phyloP scores from a whole-genome alignment of 2,797 vertebrate genomes.

The Alfaro cultratus region DNA sequence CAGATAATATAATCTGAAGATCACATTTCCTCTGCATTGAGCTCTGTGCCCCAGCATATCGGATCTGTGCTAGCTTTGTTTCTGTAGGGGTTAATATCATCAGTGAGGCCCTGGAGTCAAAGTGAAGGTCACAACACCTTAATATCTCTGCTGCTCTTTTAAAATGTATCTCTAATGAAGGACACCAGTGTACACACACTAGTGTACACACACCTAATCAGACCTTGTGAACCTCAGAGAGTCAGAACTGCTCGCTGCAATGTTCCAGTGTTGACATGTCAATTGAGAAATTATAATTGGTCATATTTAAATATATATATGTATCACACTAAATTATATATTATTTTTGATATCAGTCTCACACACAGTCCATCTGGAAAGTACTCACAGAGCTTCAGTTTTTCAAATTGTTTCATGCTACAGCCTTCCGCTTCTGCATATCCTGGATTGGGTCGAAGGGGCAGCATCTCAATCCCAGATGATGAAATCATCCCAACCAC shows the following conservation, averaged over 20 bases:
- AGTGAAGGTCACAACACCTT: constrained; percentile 64
- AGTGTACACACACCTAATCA: constrained; percentile 43
- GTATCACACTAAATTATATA: too few relatives aligned
- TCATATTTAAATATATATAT: constrained; percentile 2
- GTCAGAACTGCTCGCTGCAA: constrained; percentile 13
- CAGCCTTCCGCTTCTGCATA: too few relatives aligned
- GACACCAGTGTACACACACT: constrained; percentile 35
- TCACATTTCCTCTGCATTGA: constrained; percentile 32
- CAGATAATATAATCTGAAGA: too few relatives aligned
- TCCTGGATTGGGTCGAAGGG: too few relatives aligned
- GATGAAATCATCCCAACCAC: too few relatives aligned
- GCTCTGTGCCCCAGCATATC: constrained; percentile 11
- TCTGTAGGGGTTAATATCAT: constrained; percentile 60
- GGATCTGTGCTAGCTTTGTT: constrained; percentile 16
- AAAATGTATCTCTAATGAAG: constrained; percentile 53
- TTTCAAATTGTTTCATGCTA: too few relatives aligned
- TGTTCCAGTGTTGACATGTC: neutral
- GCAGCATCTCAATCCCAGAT: too few relatives aligned
- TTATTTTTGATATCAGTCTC: too few relatives aligned
- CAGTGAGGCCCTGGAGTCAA: constrained; percentile 38
- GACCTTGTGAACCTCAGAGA: constrained; percentile 24
- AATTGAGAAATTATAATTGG: neutral
- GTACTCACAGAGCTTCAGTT: too few relatives aligned
- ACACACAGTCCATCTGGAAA: too few relatives aligned
- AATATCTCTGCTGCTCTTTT: constrained; percentile 49